phyloP scores from a whole-genome alignment of 2,797 vertebrate species.

The Enteromius viviparus region DNA sequence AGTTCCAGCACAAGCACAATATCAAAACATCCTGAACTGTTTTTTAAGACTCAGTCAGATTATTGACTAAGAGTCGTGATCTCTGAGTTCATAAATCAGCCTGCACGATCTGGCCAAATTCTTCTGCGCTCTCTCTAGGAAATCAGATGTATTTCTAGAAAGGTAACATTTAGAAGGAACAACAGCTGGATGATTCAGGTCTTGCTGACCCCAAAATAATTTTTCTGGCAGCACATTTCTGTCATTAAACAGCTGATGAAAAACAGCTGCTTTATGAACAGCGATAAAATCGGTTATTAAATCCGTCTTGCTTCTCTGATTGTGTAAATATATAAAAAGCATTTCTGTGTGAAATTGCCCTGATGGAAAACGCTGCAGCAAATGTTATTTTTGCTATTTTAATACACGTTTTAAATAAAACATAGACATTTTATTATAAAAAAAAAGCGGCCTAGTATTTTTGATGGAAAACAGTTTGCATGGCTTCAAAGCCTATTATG shows the following conservation, averaged over 20 bases:
- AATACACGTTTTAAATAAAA: slow-evolving; percentile 3
- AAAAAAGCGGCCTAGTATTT: neutral
- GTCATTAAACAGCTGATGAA: slow-evolving; percentile 34
- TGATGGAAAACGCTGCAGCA: neutral
- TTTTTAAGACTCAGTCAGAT: slow-evolving; percentile 24
- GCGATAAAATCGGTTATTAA: slow-evolving; percentile 30
- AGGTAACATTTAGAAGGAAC: slow-evolving; percentile 20
- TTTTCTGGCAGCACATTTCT: slow-evolving; percentile 46
- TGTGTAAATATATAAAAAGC: slow-evolving; percentile 19
- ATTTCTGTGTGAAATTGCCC: slow-evolving; percentile 17
- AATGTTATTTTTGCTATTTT: slow-evolving; percentile 4
- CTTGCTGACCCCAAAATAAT: slow-evolving; percentile 36
- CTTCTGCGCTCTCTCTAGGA: slow-evolving; percentile 45
- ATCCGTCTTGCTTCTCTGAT: slow-evolving; percentile 20
- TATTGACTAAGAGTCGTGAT: slow-evolving; percentile 37
- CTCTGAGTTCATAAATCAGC: slow-evolving; percentile 40
- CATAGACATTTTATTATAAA: neutral
- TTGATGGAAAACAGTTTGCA: neutral
- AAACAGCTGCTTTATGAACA: slow-evolving; percentile 40
- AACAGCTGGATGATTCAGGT: slow-evolving; percentile 20
- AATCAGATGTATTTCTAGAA: slow-evolving; percentile 33
- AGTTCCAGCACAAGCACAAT: slow-evolving; percentile 36
- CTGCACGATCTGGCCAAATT: slow-evolving; percentile 29
- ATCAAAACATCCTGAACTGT: slow-evolving; percentile 38
- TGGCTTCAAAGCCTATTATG: neutral